Percentiles rank a stretch among this genome's conserved stretches.
Evolutionary conservation across 2,888 invertebrate genomes (phyloP).

Genomic region (Myopa tessellatipennis): DNA sequence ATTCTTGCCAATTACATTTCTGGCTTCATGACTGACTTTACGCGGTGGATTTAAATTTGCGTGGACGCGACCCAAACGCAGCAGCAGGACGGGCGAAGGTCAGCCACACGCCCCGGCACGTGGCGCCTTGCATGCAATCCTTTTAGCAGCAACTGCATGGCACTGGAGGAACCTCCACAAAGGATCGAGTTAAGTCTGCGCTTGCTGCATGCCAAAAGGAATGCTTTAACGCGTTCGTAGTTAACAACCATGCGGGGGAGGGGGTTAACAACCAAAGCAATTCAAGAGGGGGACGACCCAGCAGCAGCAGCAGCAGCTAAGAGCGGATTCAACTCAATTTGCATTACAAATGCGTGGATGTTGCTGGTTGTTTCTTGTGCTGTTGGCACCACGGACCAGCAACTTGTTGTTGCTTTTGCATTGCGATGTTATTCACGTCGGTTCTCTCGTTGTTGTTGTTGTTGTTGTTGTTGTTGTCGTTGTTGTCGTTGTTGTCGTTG

Average conservation of each 20-base stretch:
- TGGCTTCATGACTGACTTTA: background rate
- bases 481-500: background rate
- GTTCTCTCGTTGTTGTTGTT: background rate
- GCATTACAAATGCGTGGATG: slow-evolving; percentile 32
- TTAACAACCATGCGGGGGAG: background rate
- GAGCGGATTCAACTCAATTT: slow-evolving; percentile 30
- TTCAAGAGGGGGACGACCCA: too few species aligned
- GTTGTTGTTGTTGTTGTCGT: background rate
- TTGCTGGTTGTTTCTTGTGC: background rate
- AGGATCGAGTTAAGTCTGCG: background rate
- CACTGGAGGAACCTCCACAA: background rate
- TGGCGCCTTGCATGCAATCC: background rate
- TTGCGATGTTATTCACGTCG: background rate
- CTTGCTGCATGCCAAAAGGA: slow-evolving; percentile 16
- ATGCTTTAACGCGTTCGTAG: slow-evolving; percentile 23
- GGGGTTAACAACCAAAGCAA: background rate
- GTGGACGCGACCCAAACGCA: slow-evolving; percentile 20
- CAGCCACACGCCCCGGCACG: background rate
- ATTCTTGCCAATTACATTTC: slow-evolving; percentile 19
- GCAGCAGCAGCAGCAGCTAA: background rate
- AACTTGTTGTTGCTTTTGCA: background rate
- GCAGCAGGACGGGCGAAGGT: slow-evolving; percentile 16
- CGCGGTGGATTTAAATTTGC: slow-evolving; percentile 21
- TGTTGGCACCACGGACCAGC: background rate
- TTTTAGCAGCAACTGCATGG: background rate